Conservation (phyloP, 2,888 invertebrate species). For the Conomelus anceps region DNA sequence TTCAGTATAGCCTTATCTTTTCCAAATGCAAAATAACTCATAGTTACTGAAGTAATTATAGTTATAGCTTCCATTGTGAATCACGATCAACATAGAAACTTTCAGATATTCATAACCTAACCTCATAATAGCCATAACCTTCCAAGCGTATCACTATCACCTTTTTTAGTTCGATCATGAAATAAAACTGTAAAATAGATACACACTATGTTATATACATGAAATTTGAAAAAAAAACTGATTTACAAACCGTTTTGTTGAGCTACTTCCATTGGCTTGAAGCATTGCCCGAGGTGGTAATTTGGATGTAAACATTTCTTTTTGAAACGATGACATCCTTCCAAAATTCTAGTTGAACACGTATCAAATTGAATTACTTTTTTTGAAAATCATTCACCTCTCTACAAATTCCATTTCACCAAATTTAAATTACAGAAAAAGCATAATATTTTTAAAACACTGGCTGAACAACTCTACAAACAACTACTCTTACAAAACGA, state of each 20-base stretch:
- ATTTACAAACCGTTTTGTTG: constrained; percentile 18
- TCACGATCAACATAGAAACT: too few species aligned
- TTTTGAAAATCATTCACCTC: not conserved
- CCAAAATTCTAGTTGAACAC: not conserved
- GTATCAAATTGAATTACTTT: not conserved
- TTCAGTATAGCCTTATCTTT: too few species aligned
- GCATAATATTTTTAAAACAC: not conserved
- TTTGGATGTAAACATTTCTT: constrained; percentile 59
- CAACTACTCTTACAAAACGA: not conserved
- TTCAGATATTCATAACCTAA: too few species aligned
- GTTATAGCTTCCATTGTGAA: too few species aligned
- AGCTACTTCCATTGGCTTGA: constrained; percentile 40
- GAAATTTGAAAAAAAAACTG: not conserved
- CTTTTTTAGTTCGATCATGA: too few species aligned
- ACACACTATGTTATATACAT: not conserved
- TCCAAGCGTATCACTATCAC: too few species aligned
- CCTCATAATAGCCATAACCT: too few species aligned
- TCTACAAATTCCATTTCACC: not conserved
- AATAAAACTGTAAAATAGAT: too few species aligned
- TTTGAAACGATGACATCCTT: constrained; percentile 62
- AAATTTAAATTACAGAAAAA: not conserved
- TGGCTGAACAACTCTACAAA: not conserved
- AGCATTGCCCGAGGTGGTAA: constrained; percentile 54
- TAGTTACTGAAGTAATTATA: too few species aligned
- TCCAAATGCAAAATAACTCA: too few species aligned